Evolutionary conservation across 2,113 vertebrate genomes (phyloP).

Genomic region (Gasterosteus nipponicus): DNA sequence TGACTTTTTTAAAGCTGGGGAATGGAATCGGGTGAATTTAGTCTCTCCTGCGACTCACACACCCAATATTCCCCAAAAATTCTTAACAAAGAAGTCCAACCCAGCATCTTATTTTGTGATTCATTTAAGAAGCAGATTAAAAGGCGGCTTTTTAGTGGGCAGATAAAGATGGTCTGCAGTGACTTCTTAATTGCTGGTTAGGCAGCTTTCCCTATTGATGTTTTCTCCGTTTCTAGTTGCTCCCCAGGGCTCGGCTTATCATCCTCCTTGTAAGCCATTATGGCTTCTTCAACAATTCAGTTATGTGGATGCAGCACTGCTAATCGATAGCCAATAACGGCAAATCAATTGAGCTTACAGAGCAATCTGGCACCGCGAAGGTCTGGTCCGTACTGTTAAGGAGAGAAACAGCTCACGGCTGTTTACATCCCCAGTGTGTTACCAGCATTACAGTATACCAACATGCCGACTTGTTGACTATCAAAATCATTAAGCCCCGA

Average conservation of each 20-base stretch:
- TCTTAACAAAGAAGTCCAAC: not conserved
- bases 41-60: slow-evolving; percentile 49
- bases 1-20: slow-evolving; percentile 25
- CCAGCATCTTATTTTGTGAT: not conserved
- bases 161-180: not conserved
- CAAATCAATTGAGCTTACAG: slow-evolving; percentile 61
- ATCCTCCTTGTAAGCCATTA: slow-evolving; percentile 23
- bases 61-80: slow-evolving; percentile 6
- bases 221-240: slow-evolving; percentile 10
- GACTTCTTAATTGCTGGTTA: slow-evolving; percentile 7
- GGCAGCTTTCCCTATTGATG: slow-evolving; percentile 19
- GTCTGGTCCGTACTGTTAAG: slow-evolving; percentile 19
- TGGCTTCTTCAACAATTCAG: slow-evolving; percentile 35
- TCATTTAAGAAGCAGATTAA: not conserved
- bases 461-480: not conserved
- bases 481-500: not conserved
- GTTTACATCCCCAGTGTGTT: not conserved
- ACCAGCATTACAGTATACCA: not conserved
- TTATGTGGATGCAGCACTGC: slow-evolving; percentile 28
- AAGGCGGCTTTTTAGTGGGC: not conserved
- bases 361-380: slow-evolving; percentile 47
- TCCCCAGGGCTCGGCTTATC: slow-evolving; percentile 16
- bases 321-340: slow-evolving; percentile 69
- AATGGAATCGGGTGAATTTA: slow-evolving; percentile 51
- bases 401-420: not conserved